Base-by-base conservation (phyloP, 1,140 invertebrate genomes). In the Leptopilina clavipes region DNA sequence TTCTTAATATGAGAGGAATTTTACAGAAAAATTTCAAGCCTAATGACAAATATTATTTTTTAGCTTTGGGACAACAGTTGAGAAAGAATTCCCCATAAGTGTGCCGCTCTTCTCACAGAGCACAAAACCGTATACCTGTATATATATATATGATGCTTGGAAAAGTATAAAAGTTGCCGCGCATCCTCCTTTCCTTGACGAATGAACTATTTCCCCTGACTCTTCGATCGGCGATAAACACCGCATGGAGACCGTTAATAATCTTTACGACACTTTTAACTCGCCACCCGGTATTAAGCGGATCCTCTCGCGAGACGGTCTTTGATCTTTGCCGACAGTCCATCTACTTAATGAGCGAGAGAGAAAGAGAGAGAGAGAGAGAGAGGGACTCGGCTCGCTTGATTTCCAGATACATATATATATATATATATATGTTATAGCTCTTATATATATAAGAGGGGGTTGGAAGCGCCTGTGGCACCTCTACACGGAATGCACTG, bases 281-380 rank as follows among this genome's bases (percentile, higher is more conserved):
- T 89, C 86, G 86, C 87, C 87, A 89, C 86, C 86, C 86, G 86
- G 86, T 88, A 89, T 87, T 89, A 89, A 86, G 85, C 86, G 85
- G 83, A 86, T 86, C 83, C 83, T 84, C 82, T 82, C 83, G 84
- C 81, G 83, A 86, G 84, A 84, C 77, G 76, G 76, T 84, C 86
- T 88, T 89, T 89, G 86, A 88, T 89, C 86, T 88, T 89, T 65
- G 85, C 87, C 87, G 87, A 86, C 87, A 81, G 37, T 72, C 76
- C 80, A 76, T 59, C 75, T 82, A 82, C 81, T 82, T 82, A 71
- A 56, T 45, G 73, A 74, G 70, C 10, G 70, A 65, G 76, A 76
- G 70, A 79, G 56, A 9, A 11, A 45, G 11, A 40, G 14, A 43
- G 40, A 44, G 52, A 74, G 43, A 45, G 40, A 75, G 76, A 71